Percentiles rank a stretch among this genome's conserved stretches.
These are phyloP conservation scores for Escarpia spicata DNA, from an alignment of 2,888 invertebrate genomes.

Conservation along the genomic window DNA sequence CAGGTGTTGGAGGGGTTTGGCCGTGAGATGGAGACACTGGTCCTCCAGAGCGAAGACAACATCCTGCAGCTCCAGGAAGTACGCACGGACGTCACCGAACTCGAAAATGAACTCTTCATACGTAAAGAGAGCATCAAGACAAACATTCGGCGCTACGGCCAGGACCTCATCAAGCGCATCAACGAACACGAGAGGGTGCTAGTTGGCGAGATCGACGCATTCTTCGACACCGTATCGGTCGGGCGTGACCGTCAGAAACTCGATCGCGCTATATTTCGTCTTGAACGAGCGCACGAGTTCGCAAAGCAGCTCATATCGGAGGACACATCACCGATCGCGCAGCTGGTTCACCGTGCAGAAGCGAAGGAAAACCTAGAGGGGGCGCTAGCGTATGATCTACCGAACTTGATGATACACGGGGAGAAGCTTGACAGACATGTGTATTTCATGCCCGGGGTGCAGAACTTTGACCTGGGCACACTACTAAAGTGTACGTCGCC, in stretches of 20 bases:
- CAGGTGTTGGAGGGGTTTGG: constrained; percentile 32
- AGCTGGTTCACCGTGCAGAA: constrained; percentile 39
- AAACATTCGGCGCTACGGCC: constrained; percentile 33
- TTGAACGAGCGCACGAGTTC: constrained; percentile 40
- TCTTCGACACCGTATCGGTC: constrained; percentile 38
- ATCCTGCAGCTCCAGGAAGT: constrained; percentile 36
- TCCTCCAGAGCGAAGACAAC: constrained; percentile 39
- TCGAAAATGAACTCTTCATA: constrained; percentile 42
- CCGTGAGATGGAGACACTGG: constrained; percentile 39
- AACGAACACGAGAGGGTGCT: constrained; percentile 34
- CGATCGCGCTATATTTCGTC: constrained; percentile 37
- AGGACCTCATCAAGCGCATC: constrained; percentile 29
- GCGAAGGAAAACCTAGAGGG: constrained; percentile 39
- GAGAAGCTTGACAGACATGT: constrained; percentile 36
- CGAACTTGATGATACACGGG: constrained; percentile 37
- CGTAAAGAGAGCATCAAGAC: constrained; percentile 40
- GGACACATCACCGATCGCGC: constrained; percentile 41
- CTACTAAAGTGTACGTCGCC: constrained; percentile 33
- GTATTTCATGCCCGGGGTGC: constrained; percentile 37
- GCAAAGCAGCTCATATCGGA: constrained; percentile 39
- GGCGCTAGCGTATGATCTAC: constrained; percentile 38
- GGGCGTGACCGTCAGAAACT: constrained; percentile 39
- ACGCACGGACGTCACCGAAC: constrained; percentile 37
- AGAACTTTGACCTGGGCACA: constrained; percentile 31
- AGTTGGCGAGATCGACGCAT: constrained; percentile 32